A percentile compares a stretch with the other conserved stretches of the same genome.
Conservation (phyloP, 2,113 vertebrate genomes). For the Eurystomus gularis region DNA sequence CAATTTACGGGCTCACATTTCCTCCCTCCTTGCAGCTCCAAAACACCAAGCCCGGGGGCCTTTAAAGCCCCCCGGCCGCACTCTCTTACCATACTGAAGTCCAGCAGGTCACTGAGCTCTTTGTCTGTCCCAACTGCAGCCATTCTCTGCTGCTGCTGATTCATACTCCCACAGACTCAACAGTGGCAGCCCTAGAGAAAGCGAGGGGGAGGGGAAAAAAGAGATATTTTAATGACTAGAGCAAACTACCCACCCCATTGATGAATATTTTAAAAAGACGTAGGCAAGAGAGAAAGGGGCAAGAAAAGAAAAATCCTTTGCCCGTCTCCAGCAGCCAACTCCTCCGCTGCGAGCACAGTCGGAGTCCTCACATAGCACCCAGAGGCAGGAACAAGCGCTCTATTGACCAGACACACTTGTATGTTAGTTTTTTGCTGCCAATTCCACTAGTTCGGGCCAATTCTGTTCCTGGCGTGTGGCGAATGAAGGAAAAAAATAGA, state of each 20-base stretch:
- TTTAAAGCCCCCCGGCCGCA: background rate
- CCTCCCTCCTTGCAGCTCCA: slow-evolving; percentile 12
- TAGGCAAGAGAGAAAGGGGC: background rate
- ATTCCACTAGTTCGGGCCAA: slow-evolving; percentile 53
- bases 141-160: slow-evolving; percentile 96
- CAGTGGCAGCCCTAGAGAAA: slow-evolving; percentile 81
- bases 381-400: slow-evolving; percentile 52
- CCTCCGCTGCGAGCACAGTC: background rate
- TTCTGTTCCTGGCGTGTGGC: slow-evolving; percentile 52
- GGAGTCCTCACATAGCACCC: slow-evolving; percentile 48
- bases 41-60: background rate
- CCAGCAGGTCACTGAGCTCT: slow-evolving; percentile 98
- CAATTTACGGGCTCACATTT: slow-evolving; percentile 49
- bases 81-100: slow-evolving; percentile 97
- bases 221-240: slow-evolving; percentile 54
- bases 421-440: slow-evolving; percentile 66
- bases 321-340: background rate
- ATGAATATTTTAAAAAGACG: slow-evolving; percentile 50
- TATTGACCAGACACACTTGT: slow-evolving; percentile 66
- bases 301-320: background rate
- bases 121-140: slow-evolving; percentile 97
- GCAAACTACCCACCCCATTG: slow-evolving; percentile 49
- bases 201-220: slow-evolving; percentile 44
- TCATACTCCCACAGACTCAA: slow-evolving; percentile 89
- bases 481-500: background rate